A percentile compares a stretch with the other conserved stretches of the same genome.
These are phyloP conservation scores for Oxyura jamaicensis DNA, from an alignment of 2,113 vertebrate species.

Conservation along the genomic window DNA sequence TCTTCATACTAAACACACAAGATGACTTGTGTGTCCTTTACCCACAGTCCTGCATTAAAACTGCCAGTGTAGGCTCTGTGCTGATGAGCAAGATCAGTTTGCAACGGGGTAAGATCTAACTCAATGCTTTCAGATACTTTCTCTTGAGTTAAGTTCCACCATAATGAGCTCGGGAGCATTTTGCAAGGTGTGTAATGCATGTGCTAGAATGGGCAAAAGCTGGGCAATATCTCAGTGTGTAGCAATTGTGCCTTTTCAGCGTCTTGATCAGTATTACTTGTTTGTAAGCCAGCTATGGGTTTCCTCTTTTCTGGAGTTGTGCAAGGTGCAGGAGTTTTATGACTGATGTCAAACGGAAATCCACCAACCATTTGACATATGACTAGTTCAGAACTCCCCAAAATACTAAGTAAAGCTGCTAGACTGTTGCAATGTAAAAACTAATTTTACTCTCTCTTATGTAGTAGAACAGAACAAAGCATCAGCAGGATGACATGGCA, in stretches of 20 bases:
- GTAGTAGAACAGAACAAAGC: background rate
- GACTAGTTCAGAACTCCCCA: background rate
- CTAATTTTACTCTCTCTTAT: background rate
- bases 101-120: background rate
- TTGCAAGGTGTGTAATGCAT: accelerated
- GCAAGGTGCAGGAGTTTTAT: background rate
- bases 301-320: background rate
- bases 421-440: background rate
- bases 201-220: too few relatives aligned
- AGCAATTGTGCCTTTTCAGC: accelerated
- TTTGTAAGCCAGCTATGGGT: accelerated
- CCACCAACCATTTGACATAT: background rate
- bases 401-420: background rate
- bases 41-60: background rate
- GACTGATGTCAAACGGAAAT: accelerated
- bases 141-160: too few relatives aligned
- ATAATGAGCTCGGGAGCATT: accelerated
- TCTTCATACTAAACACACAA: background rate
- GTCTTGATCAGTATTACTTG: accelerated
- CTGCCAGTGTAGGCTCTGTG: too few relatives aligned
- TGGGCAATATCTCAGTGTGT: accelerated
- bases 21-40: background rate
- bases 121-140: background rate
- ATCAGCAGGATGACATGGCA: background rate
- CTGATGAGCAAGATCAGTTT: background rate